Base-by-base conservation (phyloP, 30 jellyfish, hydroid and myxozoan species). In the Haliclystus octoradiatus region DNA sequence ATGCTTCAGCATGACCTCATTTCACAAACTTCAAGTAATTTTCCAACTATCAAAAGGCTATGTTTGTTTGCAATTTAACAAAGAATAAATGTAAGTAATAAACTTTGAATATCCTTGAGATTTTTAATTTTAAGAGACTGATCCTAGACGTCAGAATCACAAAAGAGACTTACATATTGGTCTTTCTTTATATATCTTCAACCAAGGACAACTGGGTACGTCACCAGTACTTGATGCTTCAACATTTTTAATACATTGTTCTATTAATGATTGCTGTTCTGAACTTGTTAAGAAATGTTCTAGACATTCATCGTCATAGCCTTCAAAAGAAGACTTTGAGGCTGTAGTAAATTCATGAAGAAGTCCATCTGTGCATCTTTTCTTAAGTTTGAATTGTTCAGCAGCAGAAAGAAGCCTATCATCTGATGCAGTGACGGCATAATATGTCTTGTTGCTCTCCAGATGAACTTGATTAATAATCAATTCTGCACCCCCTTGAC, bases 401-500 rank as follows among this genome's bases (percentile, higher is more conserved):
- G 99, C 99, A 2, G 99, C 95, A 25, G 46, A 32, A 23, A 91
- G 65, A 13, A 91, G 83, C 61, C 78, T 49, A 28, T 47, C 31
- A 33, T 52, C 31, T 2, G 84, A 22, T 26, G 92, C 95, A 2
- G 94, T 61, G 64, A 91, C 70, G 78, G 75, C 63, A 75, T 47
- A 91, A 3, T 61, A 24, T 31, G 61, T 69, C 65, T 52, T 34
- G 25, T 72, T 73, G 34, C 69, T 78, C 30, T 78, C 88, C 47
- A 32, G 70, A 7, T 80, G 61, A 33, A 61, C 68, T 46, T 82
- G 93, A 0, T 82, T 47, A 2, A 85, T 66, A 26, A 52, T 62
- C 33, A 91, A 81, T 40, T 69, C 94, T 3, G 95, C 99, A 15
- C 99, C 99, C 34, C 99, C 99, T 9, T 80, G 69, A 25, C 77